Conservation (phyloP, 1,140 invertebrate species). For the Holcopasites calliopsidis region DNA sequence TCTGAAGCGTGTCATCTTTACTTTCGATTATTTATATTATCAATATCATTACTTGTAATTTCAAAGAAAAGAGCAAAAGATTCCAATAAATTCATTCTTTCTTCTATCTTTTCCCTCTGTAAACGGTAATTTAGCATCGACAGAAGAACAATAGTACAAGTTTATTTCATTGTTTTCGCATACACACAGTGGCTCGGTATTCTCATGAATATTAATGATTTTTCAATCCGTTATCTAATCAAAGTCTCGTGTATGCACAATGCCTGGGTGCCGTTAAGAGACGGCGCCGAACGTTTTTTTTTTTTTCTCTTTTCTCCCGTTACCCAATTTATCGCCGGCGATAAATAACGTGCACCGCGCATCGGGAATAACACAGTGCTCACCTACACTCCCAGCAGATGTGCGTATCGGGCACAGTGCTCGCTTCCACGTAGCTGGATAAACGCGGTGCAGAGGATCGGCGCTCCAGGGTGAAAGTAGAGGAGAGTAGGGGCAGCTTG, state of each 20-base stretch:
- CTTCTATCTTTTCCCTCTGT: no score
- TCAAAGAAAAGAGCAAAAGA: no score
- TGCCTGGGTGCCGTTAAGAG: neutral
- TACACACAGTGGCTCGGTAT: neutral
- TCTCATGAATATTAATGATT: neutral
- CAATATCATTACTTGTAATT: no score
- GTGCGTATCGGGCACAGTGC: neutral
- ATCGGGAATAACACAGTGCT: neutral
- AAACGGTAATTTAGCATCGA: no score
- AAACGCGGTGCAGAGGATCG: slow-evolving; percentile 13
- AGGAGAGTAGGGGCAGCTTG: slow-evolving; percentile 12
- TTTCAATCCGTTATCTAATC: neutral
- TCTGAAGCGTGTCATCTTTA: no score
- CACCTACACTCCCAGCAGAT: slow-evolving; percentile 2
- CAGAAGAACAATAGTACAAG: no score
- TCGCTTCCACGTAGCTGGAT: neutral
- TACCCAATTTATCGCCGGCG: neutral
- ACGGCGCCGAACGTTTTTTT: no score
- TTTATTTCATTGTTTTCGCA: no score
- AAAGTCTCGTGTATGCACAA: neutral
- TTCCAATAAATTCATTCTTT: no score
- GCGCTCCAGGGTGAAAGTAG: slow-evolving; percentile 54
- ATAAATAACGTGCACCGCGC: slow-evolving; percentile 4
- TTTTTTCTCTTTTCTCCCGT: no score
- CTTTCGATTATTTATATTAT: no score